Conservation (phyloP, 1,140 invertebrate genomes). For the Lordiphosa mommai region DNA sequence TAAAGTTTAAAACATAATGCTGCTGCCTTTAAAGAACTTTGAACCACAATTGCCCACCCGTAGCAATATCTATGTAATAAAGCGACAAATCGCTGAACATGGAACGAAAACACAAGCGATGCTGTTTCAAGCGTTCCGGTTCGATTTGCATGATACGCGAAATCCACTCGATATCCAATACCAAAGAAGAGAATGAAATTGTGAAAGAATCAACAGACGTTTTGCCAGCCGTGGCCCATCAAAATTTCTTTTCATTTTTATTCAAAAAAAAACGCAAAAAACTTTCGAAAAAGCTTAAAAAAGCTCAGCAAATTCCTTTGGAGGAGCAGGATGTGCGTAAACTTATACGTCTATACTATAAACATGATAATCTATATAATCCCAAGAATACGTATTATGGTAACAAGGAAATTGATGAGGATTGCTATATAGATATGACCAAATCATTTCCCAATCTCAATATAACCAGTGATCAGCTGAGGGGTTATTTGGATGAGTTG, state of each 20-base stretch:
- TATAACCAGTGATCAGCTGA: conserved; percentile 1
- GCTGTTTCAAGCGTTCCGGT: conserved; percentile 48
- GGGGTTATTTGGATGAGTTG: conserved; percentile 13
- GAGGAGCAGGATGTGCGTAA: conserved; percentile 20
- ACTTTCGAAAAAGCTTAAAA: not conserved
- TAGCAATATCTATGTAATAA: conserved; percentile 23
- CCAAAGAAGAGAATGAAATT: not conserved
- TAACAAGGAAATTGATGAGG: conserved; percentile 20
- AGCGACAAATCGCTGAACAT: conserved; percentile 39
- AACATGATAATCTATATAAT: conserved; percentile 41
- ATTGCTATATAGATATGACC: conserved; percentile 33
- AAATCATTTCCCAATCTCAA: conserved; percentile 16
- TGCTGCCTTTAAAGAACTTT: conserved; percentile 31
- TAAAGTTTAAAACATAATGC: conserved; percentile 33
- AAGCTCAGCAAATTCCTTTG: not conserved
- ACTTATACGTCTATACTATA: conserved; percentile 36
- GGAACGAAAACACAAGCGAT: conserved; percentile 46
- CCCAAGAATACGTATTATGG: conserved; percentile 31
- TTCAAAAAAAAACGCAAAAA: not conserved
- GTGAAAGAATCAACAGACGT: not conserved
- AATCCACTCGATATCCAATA: not conserved
- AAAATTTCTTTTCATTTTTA: not conserved
- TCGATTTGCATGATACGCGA: conserved; percentile 14
- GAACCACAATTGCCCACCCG: conserved; percentile 1
- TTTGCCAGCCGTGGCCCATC: too few species aligned